A percentile compares a stretch with the other conserved stretches of the same genome.
Evolutionary conservation across 2,888 invertebrate genomes (phyloP).

Genomic region (Melanostoma mellinum): DNA sequence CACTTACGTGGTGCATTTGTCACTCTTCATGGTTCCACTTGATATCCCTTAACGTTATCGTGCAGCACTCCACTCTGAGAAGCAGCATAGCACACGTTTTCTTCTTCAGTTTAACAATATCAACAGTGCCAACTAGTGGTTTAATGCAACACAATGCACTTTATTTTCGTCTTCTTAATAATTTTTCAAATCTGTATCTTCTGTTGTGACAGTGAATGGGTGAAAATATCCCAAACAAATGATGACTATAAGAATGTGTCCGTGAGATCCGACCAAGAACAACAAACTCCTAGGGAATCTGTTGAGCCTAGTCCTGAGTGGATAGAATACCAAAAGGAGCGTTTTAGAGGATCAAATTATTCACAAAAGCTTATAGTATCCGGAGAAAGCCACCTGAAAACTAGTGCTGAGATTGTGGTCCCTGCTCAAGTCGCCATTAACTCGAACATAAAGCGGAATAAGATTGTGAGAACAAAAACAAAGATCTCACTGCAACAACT

Average conservation of each 20-base stretch:
- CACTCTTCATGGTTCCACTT: slow-evolving; percentile 53
- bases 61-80: slow-evolving; percentile 33
- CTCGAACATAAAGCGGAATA: slow-evolving; percentile 45
- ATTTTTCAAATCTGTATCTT: slow-evolving; percentile 27
- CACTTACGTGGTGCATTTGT: slow-evolving; percentile 62
- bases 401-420: slow-evolving; percentile 75
- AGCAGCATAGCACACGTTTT: slow-evolving; percentile 2
- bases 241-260: slow-evolving; percentile 13
- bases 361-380: slow-evolving; percentile 73
- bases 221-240: slow-evolving; percentile 53
- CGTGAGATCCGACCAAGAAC: not conserved
- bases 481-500: slow-evolving; percentile 68
- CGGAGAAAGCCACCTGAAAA: slow-evolving; percentile 74
- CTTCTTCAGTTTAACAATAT: slow-evolving; percentile 51
- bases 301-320: slow-evolving; percentile 78
- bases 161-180: slow-evolving; percentile 21
- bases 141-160: slow-evolving; percentile 50
- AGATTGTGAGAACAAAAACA: slow-evolving; percentile 75
- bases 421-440: slow-evolving; percentile 64
- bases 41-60: slow-evolving; percentile 20
- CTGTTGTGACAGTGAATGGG: slow-evolving; percentile 54
- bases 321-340: slow-evolving; percentile 80
- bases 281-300: not conserved
- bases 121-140: slow-evolving; percentile 5
- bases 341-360: slow-evolving; percentile 75